Evolutionary conservation across 2,888 invertebrate species (phyloP).

Genomic region (Aphrophora alni): DNA sequence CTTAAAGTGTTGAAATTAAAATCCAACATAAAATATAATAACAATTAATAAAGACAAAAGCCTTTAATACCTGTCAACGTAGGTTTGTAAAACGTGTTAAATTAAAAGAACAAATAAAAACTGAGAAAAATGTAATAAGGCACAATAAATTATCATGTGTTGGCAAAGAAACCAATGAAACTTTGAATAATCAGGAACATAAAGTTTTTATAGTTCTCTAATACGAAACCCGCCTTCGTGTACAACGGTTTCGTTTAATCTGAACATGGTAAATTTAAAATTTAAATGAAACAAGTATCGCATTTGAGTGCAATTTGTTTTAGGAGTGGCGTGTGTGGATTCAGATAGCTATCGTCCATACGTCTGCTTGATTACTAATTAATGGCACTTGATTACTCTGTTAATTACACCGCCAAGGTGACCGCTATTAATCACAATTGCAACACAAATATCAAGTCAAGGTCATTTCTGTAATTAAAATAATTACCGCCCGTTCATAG

Average conservation of each 20-base stretch:
- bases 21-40: too few relatives aligned
- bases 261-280: background rate
- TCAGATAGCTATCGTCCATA: background rate
- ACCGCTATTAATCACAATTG: background rate
- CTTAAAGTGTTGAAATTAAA: too few relatives aligned
- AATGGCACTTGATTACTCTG: background rate
- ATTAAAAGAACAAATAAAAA: conserved; percentile 50
- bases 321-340: background rate
- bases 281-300: background rate
- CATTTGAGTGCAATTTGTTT: background rate
- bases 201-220: background rate
- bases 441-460: background rate
- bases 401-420: background rate
- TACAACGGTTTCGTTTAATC: background rate
- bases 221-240: background rate
- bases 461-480: conserved; percentile 28
- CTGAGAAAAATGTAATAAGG: background rate
- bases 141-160: too few relatives aligned
- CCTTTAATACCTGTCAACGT: too few relatives aligned
- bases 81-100: too few relatives aligned
- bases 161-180: background rate
- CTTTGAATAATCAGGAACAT: background rate
- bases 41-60: too few relatives aligned
- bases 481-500: conserved; percentile 22
- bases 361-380: background rate